Base-by-base conservation (phyloP, 1,140 invertebrate species). In the Cylas formicarius region DNA sequence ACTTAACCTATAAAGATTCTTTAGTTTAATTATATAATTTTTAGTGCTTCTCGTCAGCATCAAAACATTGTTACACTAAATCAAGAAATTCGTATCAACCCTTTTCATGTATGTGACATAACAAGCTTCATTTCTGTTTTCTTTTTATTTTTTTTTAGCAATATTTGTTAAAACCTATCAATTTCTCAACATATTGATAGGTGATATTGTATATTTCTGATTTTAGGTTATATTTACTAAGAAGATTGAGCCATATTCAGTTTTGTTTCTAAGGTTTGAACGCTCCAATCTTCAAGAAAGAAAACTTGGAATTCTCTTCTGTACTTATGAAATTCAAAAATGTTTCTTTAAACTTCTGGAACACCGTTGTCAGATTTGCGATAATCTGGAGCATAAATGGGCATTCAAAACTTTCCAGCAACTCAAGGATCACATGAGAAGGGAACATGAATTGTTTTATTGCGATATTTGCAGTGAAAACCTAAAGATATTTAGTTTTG, bases 401-500 rank as follows among this genome's bases (percentile, higher is more conserved):
- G 69, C 70, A 18, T 92, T 91, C 63, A 71, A 69, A 44, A 81
- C 70, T 14, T 95, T 96, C 59, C 68, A 70, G 28, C 74, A 73
- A 39, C 72, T 97, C 0, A 81, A 81, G 62, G 80, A 86, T 53
- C 93, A 98, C 66, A 83, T 96, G 73, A 73, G 81, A 53, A 77
- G 77, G 55, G 77, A 78, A 22, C 94, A 98, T 69, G 81, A 89
- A 46, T 66, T 86, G 29, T 81, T 82, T 65, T 93, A 81, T 57
- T 98, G 93, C 72, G 89, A 95, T 64, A 71, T 97, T 1, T 98
- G 94, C 67, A 80, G 89, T 1, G 81, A 89, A 52, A 80, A 95
- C 68, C 74, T 97, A 21, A 94, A 86, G 84, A 90, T 96, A 55
- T 97, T 97, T 62, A 83, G 88, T 0, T 78, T 72, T 57, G 93